Evolutionary conservation across 53 echinoderm and acorn worm genomes (phyloP).

Genomic region (Astropecten irregularis): DNA sequence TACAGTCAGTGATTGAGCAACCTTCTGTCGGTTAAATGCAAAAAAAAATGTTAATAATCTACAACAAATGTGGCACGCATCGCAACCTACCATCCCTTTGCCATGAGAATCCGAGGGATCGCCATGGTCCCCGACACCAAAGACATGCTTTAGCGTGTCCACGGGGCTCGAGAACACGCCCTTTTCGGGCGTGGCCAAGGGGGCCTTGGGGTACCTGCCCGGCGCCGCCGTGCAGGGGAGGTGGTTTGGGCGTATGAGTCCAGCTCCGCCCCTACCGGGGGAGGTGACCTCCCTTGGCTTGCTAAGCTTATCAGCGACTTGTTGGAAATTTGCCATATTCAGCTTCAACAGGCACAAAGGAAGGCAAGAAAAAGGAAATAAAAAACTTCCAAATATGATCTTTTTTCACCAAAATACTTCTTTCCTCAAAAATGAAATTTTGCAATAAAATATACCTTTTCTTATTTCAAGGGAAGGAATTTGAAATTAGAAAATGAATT

Average conservation of each 20-base stretch:
- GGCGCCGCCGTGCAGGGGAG: constrained; percentile 15
- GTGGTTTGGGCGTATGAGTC: constrained; percentile 39
- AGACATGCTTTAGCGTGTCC: constrained; percentile 43
- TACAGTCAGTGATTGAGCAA: not conserved
- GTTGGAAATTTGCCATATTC: constrained; percentile 50
- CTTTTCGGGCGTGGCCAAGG: constrained; percentile 60
- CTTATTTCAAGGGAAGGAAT: too few relatives aligned
- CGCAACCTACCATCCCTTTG: constrained; percentile 57
- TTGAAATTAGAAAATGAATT: too few relatives aligned
- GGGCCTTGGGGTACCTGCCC: not conserved
- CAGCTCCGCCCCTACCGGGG: not conserved
- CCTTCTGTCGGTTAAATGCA: too few relatives aligned
- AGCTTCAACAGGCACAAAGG: constrained; percentile 9
- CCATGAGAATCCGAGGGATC: constrained; percentile 51
- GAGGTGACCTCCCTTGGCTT: constrained; percentile 1
- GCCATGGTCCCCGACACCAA: constrained; percentile 49
- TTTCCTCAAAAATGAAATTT: too few relatives aligned
- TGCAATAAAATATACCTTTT: too few relatives aligned
- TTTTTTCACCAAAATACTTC: not conserved
- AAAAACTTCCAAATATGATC: not conserved
- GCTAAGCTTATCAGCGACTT: constrained; percentile 44
- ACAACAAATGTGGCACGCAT: too few relatives aligned
- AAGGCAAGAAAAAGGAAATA: not conserved
- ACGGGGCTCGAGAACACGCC: constrained; percentile 54
- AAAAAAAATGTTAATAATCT: too few relatives aligned